phyloP scores from a whole-genome alignment of 2,888 invertebrate species.

The Anoplius nigerrimus region DNA sequence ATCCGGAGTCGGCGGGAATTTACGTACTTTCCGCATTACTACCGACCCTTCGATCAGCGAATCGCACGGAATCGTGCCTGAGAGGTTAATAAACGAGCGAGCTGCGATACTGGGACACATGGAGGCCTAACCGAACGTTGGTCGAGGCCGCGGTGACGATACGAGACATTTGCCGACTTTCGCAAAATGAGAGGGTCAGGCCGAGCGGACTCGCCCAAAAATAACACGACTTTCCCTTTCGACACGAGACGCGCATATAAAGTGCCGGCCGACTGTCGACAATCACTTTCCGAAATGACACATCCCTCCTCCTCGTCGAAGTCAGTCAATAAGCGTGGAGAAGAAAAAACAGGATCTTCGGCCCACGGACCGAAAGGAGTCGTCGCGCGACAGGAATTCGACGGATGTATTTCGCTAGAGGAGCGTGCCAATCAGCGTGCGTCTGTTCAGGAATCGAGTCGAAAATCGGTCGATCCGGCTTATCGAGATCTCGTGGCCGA shows the following conservation, averaged over 20 bases:
- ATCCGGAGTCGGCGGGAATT: too few species aligned
- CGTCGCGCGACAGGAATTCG: not conserved
- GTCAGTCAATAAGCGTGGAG: too few species aligned
- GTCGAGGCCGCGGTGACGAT: too few species aligned
- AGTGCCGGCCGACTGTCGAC: slow-evolving; percentile 28
- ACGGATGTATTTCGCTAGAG: not conserved
- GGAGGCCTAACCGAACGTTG: too few species aligned
- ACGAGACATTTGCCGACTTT: not conserved
- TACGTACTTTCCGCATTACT: too few species aligned
- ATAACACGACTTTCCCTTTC: slow-evolving; percentile 53
- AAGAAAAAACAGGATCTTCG: too few species aligned
- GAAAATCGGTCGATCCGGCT: not conserved
- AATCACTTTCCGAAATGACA: slow-evolving; percentile 19
- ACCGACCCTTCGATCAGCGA: too few species aligned
- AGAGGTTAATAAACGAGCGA: too few species aligned
- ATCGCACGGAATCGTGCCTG: too few species aligned
- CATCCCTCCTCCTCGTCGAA: not conserved
- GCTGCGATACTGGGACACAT: too few species aligned
- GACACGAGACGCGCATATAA: slow-evolving; percentile 41
- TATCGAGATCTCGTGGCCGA: slow-evolving; percentile 9
- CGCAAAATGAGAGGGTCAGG: slow-evolving; percentile 28
- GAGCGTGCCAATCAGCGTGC: not conserved
- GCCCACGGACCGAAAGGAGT: too few species aligned
- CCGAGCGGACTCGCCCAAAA: slow-evolving; percentile 38
- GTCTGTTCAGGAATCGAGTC: not conserved